These are phyloP conservation scores for Cirrhinus mrigala DNA, from an alignment of 2,797 vertebrate species.

Conservation along the genomic window DNA sequence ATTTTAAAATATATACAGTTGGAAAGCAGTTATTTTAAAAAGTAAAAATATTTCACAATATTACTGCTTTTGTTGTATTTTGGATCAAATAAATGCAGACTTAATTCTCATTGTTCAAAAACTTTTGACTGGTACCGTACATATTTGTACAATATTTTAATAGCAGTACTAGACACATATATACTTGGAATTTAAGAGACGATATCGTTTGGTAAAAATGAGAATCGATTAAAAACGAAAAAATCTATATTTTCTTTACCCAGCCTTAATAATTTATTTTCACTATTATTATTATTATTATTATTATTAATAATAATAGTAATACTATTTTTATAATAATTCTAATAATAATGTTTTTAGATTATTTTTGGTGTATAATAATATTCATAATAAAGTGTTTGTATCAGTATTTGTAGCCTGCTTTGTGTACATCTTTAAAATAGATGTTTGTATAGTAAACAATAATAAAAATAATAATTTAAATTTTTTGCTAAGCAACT, in stretches of 20 bases:
- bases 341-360: neutral
- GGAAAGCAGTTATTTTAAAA: too few species aligned
- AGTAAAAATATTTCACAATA: too few species aligned
- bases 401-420: neutral
- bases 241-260: too few species aligned
- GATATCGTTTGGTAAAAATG: too few species aligned
- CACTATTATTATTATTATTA: neutral
- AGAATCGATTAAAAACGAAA: too few species aligned
- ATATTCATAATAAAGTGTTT: neutral
- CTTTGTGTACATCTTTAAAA: neutral
- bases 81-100: too few species aligned
- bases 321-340: neutral
- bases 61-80: too few species aligned
- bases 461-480: neutral
- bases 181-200: too few species aligned
- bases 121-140: too few species aligned
- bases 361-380: neutral
- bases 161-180: neutral
- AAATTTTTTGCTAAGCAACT: neutral
- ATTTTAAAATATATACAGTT: too few species aligned
- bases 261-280: neutral
- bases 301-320: neutral
- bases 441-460: neutral
- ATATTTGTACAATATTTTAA: neutral
- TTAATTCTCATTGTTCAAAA: too few species aligned